Evolutionary conservation across 2,797 vertebrate species (phyloP).

Genomic region (Halcyon badia): DNA sequence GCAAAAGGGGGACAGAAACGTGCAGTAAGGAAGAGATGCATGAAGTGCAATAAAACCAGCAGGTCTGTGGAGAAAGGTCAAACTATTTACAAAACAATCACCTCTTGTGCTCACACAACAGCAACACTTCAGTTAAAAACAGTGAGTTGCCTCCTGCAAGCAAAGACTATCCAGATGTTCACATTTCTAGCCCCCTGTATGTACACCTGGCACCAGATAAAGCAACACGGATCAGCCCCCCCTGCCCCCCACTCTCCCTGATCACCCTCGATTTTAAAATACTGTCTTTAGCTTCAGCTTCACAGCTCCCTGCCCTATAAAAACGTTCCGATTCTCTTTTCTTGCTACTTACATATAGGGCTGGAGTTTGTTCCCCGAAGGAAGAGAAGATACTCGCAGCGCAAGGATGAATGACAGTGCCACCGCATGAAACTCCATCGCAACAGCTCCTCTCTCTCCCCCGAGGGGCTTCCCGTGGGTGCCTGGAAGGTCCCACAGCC

Average conservation of each 20-base stretch:
- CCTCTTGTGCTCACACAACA: neutral
- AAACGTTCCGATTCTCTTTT: accelerated
- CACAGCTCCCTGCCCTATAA: neutral
- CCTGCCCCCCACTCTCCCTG: neutral
- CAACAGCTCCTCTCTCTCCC: neutral
- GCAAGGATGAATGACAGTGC: constrained; percentile 37
- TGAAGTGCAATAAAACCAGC: neutral
- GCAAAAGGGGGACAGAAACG: neutral
- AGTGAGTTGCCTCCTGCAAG: neutral
- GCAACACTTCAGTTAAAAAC: neutral
- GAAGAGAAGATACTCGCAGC: neutral
- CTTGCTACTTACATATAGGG: constrained; percentile 76
- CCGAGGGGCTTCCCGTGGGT: neutral
- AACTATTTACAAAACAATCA: neutral
- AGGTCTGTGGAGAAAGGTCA: neutral
- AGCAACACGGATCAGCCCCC: neutral
- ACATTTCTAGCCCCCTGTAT: neutral
- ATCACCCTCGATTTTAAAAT: neutral
- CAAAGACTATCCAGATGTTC: neutral
- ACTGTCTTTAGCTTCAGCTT: neutral
- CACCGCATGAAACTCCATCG: constrained; percentile 1
- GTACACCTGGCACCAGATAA: neutral
- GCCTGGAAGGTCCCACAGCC: neutral
- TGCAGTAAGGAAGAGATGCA: accelerated
- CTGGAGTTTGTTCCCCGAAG: constrained; percentile 47